Base-by-base conservation (phyloP, 2,797 vertebrate genomes). In the Sparidentex hasta region DNA sequence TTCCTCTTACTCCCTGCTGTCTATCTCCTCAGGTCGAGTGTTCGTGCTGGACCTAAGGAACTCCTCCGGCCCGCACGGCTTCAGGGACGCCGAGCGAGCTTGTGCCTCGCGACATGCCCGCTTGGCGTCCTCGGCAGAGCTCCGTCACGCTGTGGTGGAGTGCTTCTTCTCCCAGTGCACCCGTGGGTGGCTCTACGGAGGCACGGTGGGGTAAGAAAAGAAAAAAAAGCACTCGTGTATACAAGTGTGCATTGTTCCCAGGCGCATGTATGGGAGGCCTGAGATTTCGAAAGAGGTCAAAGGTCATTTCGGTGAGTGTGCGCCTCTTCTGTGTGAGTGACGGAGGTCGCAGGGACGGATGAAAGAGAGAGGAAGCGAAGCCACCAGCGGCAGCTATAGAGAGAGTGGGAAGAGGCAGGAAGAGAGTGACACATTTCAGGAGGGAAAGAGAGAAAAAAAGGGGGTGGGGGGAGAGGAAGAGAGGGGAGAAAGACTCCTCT, bases 121-220 rank as follows among this genome's bases (percentile, higher is more conserved):
- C 80, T 86, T 98, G 91, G 97, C 95, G 21, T 96, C 97, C 1
- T 92, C 86, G 4, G 95, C 95, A 8, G 97, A 98, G 85, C 95
- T 99, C 79, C 96, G 74, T 72, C 95, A 95, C 9, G 95, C 96
- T 21, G 95, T 98, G 85, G 81, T 83, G 76, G 96, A 97, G 71
- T 99, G 98, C 69, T 93, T 96, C 82, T 96, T 97, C 1, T 74
- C 96, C 0, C 81, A 87, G 11, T 99, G 98, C 80, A 94, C 96
- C 74, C 96, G 90, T 0, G 97, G 97, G 76, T 99, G 98, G 98
- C 94, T 99, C 1, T 92, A 95, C 0, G 96, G 96, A 0, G 96
- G 96, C 85, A 91, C 90, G 7, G 88, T 97, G 0, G 98, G 98
- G 98, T 99, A 96, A 97, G 97, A 27, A 73, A 81, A 48, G 97